phyloP scores from a whole-genome alignment of 2,888 invertebrate genomes.

The Camponotus fellah region DNA sequence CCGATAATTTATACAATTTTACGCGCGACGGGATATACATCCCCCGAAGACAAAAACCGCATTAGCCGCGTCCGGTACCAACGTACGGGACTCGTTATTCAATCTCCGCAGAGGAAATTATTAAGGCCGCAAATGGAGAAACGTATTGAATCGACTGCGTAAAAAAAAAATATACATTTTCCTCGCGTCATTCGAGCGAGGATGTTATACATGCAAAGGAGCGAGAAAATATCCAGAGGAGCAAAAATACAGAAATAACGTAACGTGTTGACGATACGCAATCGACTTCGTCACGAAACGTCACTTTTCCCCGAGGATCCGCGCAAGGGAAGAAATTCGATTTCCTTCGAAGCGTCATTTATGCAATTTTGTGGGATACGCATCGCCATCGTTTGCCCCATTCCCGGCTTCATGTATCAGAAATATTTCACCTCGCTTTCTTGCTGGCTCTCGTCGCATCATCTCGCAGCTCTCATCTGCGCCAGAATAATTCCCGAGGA shows the following conservation, averaged over 20 bases:
- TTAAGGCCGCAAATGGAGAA: not conserved
- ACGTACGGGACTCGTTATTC: not conserved
- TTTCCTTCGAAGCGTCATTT: not conserved
- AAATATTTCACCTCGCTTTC: not conserved
- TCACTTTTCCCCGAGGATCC: slow-evolving; percentile 18
- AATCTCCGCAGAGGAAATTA: not conserved
- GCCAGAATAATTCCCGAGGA: slow-evolving; percentile 44
- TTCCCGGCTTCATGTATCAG: slow-evolving; percentile 16
- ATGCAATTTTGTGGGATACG: not conserved
- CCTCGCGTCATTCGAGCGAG: not conserved
- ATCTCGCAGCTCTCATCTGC: slow-evolving; percentile 45
- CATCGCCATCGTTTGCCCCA: not conserved
- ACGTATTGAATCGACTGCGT: not conserved
- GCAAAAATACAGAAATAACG: slow-evolving; percentile 2
- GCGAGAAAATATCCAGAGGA: too few species aligned
- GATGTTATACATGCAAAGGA: not conserved
- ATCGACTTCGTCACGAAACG: slow-evolving; percentile 6
- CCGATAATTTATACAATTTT: slow-evolving; percentile 34
- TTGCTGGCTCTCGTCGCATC: not conserved
- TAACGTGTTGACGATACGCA: slow-evolving; percentile 6
- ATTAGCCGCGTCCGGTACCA: not conserved
- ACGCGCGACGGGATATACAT: not conserved
- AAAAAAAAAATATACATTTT: not conserved
- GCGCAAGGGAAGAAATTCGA: not conserved
- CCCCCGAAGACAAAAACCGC: not conserved